Conservation (phyloP, 2,113 vertebrate species). For the Saguinus midas region DNA sequence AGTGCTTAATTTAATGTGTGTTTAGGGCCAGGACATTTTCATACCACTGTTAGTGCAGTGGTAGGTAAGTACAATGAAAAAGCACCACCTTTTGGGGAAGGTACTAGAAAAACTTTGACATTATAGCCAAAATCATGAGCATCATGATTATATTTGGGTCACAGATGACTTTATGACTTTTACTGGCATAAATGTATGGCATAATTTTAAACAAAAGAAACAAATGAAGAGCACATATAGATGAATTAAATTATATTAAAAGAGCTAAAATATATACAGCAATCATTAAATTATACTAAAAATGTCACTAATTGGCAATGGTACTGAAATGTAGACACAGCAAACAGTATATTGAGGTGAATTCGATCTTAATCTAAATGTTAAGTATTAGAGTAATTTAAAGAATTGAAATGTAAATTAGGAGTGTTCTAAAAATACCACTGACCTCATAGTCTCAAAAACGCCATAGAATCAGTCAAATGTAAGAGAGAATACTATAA, state of each 20-base stretch:
- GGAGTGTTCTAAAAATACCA: constrained; percentile 3
- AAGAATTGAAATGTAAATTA: background rate
- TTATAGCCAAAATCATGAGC: constrained; percentile 87
- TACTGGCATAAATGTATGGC: too few relatives aligned
- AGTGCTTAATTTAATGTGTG: background rate
- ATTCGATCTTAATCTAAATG: background rate
- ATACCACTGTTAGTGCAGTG: constrained; percentile 83
- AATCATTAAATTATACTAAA: background rate
- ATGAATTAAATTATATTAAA: constrained; percentile 15
- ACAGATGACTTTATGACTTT: constrained; percentile 70
- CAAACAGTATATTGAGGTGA: background rate
- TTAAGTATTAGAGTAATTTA: background rate
- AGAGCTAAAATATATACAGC: background rate
- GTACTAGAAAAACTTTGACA: constrained; percentile 85
- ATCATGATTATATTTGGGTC: constrained; percentile 87
- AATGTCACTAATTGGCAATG: background rate
- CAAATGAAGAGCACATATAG: background rate
- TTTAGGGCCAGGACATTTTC: background rate
- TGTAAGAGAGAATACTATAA: background rate
- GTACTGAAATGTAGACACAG: background rate
- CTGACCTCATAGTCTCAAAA: constrained; percentile 1
- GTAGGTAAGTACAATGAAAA: constrained; percentile 84
- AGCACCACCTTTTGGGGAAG: constrained; percentile 78
- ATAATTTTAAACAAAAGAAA: too few relatives aligned
- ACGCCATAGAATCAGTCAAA: background rate